Evolutionary conservation across 2,797 vertebrate species (phyloP).

Genomic region (Clarias platycephalus): DNA sequence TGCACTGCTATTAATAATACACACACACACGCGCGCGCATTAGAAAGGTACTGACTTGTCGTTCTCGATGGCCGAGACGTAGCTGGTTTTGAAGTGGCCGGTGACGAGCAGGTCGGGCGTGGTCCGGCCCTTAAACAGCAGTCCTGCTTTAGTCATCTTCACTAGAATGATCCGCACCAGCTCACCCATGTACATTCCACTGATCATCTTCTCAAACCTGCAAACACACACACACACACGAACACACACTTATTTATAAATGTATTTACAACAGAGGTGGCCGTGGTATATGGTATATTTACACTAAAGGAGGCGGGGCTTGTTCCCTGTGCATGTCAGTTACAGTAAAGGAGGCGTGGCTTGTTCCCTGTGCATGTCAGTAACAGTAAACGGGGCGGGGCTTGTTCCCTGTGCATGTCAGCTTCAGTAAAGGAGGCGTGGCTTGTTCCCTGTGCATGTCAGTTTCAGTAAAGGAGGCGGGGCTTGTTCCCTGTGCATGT

Average conservation of each 20-base stretch:
- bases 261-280: background rate
- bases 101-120: slow-evolving; percentile 80
- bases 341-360: background rate
- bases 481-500: background rate
- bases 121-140: slow-evolving; percentile 84
- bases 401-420: too few species aligned
- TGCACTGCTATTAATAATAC: background rate
- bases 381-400: too few species aligned
- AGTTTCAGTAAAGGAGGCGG: background rate
- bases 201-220: slow-evolving; percentile 99
- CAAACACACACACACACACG: background rate
- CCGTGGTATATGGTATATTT: background rate
- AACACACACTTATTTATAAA: background rate
- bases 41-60: slow-evolving; percentile 68
- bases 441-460: background rate
- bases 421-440: background rate
- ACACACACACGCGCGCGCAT: background rate
- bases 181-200: slow-evolving; percentile 96
- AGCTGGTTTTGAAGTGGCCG: slow-evolving; percentile 84
- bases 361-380: background rate
- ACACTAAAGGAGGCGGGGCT: background rate
- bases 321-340: background rate
- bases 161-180: slow-evolving; percentile 92
- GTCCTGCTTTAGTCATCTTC: slow-evolving; percentile 88
- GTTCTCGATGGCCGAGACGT: slow-evolving; percentile 85